Conservation (phyloP, 2,888 invertebrate species). For the Pyrrhosoma nymphula region DNA sequence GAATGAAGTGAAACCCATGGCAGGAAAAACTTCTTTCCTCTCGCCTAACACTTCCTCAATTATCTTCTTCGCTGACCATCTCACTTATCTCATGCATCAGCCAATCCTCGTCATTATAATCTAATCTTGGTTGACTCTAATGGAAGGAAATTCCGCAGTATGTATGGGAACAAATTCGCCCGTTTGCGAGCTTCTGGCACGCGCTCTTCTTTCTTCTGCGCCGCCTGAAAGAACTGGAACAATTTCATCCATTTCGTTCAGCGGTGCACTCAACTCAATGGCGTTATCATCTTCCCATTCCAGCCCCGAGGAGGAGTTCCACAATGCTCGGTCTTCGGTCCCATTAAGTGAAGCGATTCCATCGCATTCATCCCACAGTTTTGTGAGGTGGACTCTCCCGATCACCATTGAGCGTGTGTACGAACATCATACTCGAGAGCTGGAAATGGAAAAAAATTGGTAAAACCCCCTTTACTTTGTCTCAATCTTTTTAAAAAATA, state of each 20-base stretch:
- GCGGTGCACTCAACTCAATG: background rate
- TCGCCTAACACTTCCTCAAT: too few species aligned
- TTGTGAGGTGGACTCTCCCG: background rate
- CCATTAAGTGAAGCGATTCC: background rate
- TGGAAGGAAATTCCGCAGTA: too few species aligned
- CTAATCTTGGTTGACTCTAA: background rate
- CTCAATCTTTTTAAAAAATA: too few species aligned
- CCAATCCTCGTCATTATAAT: too few species aligned
- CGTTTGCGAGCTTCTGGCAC: too few species aligned
- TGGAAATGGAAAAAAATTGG: background rate
- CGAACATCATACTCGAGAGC: background rate
- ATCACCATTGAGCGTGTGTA: background rate
- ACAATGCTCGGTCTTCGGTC: background rate
- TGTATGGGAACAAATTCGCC: too few species aligned
- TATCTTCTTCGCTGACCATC: too few species aligned
- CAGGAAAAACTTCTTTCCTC: too few species aligned
- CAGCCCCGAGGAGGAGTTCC: background rate
- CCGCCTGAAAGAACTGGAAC: background rate
- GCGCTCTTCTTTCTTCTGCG: background rate
- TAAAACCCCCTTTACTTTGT: background rate
- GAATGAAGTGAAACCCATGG: too few species aligned
- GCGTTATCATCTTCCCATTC: background rate
- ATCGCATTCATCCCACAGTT: background rate
- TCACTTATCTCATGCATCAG: too few species aligned
- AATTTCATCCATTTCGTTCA: background rate